Conservation (phyloP, 92 coral and sea anemone species). For the Porites divaricata region DNA sequence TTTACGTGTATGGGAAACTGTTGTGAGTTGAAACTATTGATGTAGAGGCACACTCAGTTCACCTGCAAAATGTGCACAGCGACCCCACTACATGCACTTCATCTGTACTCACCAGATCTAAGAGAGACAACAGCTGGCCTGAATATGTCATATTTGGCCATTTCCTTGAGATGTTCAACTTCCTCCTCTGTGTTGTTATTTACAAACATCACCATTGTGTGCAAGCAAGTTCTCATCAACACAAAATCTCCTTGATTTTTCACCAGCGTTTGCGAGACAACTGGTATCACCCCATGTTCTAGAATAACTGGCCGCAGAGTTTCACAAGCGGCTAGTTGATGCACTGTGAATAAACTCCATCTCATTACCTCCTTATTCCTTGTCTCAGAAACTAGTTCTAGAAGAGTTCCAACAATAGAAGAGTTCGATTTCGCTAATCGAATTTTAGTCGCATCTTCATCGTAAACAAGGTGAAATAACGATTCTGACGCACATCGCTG, state of each 20-base stretch:
- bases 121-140: slow-evolving; percentile 85
- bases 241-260: slow-evolving; percentile 85
- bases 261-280: slow-evolving; percentile 78
- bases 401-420: slow-evolving; percentile 60
- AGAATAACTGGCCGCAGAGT: slow-evolving; percentile 65
- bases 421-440: slow-evolving; percentile 70
- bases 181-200: slow-evolving; percentile 86
- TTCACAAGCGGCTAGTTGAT: slow-evolving; percentile 89
- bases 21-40: no score
- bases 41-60: neutral
- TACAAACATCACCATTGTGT: slow-evolving; percentile 92
- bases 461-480: slow-evolving; percentile 83
- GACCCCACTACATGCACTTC: neutral
- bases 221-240: slow-evolving; percentile 85
- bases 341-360: slow-evolving; percentile 78
- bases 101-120: slow-evolving; percentile 71
- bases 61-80: neutral
- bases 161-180: slow-evolving; percentile 79
- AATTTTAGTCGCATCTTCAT: slow-evolving; percentile 62
- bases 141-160: slow-evolving; percentile 78
- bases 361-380: slow-evolving; percentile 87
- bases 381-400: slow-evolving; percentile 73
- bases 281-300: slow-evolving; percentile 61
- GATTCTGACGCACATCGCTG: slow-evolving; percentile 82
- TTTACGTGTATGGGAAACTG: no score